These are phyloP conservation scores for Rhabdornis inornatus DNA, from an alignment of 2,113 vertebrate genomes.

Conservation along the genomic window DNA sequence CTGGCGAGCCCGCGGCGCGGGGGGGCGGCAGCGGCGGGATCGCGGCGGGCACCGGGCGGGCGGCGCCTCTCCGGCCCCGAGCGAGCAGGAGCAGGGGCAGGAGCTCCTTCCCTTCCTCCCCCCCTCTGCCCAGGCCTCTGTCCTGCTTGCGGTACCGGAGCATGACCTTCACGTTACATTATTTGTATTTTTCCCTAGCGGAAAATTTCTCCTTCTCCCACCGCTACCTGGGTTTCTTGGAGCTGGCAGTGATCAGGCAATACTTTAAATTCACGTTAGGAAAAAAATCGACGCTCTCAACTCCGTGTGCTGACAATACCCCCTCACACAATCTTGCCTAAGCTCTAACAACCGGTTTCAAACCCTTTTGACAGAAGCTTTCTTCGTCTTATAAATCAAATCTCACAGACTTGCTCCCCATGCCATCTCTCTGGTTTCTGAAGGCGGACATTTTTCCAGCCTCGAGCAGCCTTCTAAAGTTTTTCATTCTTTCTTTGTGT, in stretches of 20 bases:
- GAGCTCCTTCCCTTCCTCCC: not conserved
- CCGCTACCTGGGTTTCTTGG: not conserved
- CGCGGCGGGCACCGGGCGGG: not conserved
- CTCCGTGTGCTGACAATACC: not conserved
- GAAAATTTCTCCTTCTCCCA: not conserved
- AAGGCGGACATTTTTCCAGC: not conserved
- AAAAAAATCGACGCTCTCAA: not conserved
- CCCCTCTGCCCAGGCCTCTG: not conserved
- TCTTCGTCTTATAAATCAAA: not conserved
- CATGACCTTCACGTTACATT: not conserved
- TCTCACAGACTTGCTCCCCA: not conserved
- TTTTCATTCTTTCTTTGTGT: not conserved
- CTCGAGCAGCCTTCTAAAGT: not conserved
- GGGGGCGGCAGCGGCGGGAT: not conserved
- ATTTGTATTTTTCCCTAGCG: not conserved
- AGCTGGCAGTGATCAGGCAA: not conserved
- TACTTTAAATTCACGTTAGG: not conserved
- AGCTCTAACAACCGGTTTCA: not conserved
- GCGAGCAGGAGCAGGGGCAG: too few relatives aligned
- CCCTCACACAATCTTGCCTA: not conserved
- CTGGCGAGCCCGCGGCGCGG: not conserved
- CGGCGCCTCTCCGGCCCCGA: not conserved
- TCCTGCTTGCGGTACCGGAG: not conserved
- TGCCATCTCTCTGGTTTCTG: not conserved
- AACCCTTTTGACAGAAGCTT: not conserved